Percentiles rank a stretch among this genome's conserved stretches.
phyloP scores from a whole-genome alignment of 2,888 invertebrate species.

The Meganola albula region DNA sequence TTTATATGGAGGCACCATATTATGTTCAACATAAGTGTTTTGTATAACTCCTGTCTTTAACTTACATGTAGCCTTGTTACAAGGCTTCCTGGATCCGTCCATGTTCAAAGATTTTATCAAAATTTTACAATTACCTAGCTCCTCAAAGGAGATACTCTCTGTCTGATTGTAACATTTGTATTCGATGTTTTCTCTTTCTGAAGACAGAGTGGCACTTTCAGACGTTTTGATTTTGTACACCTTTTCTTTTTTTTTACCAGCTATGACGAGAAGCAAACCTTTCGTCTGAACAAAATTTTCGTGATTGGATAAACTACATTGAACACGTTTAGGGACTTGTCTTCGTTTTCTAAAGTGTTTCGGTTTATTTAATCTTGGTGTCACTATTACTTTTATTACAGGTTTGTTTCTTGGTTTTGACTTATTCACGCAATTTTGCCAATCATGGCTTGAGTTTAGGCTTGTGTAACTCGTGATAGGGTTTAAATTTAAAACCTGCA shows the following conservation, averaged over 20 bases:
- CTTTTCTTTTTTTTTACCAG: constrained; percentile 40
- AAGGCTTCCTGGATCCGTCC: no score
- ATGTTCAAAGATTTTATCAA: constrained; percentile 45
- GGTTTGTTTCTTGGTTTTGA: constrained; percentile 29
- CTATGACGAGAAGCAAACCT: constrained; percentile 40
- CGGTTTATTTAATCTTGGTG: constrained; percentile 38
- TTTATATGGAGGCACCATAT: no score
- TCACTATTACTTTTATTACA: constrained; percentile 49
- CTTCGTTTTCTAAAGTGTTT: constrained; percentile 33
- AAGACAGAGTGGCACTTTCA: constrained; percentile 41
- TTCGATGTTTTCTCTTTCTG: constrained; percentile 16
- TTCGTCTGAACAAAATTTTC: constrained; percentile 42
- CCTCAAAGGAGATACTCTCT: constrained; percentile 26
- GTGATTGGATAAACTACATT: constrained; percentile 40
- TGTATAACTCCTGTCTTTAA: no score
- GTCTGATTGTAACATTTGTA: constrained; percentile 34
- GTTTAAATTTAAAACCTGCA: constrained; percentile 36
- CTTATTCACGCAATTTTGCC: constrained; percentile 6
- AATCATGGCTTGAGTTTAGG: constrained; percentile 13
- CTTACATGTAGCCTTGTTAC: no score
- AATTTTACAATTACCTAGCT: constrained; percentile 33
- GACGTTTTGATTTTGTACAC: constrained; percentile 48
- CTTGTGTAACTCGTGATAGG: constrained; percentile 31
- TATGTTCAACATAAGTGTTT: no score
- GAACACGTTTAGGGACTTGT: constrained; percentile 28